A percentile compares a stretch with the other conserved stretches of the same genome.
Conservation (phyloP, 2,113 vertebrate genomes). For the Melanerpes aurifrons region DNA sequence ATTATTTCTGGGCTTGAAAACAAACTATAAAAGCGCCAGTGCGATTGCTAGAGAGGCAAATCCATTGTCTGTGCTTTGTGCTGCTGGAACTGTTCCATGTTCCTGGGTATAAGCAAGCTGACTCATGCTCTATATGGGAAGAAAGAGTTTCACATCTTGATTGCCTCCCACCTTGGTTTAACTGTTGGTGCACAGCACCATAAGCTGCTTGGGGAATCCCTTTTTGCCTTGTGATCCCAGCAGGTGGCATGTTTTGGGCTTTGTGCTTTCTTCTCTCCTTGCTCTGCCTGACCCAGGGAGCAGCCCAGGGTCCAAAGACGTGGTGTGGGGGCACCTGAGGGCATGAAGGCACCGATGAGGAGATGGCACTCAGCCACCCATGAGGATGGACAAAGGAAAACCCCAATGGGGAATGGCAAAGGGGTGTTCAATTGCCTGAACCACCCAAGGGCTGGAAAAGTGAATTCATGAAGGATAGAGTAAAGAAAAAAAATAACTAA, state of each 20-base stretch:
- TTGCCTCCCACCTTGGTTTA: not conserved
- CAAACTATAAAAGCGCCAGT: not conserved
- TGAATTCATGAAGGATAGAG: not conserved
- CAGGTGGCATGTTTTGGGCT: fast-evolving
- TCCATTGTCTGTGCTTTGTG: not conserved
- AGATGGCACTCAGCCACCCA: not conserved
- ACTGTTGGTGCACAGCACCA: not conserved
- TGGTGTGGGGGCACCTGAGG: fast-evolving
- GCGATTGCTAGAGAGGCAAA: not conserved
- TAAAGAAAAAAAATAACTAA: fast-evolving
- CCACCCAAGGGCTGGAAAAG: not conserved
- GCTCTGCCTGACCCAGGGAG: not conserved
- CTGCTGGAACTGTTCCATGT: not conserved
- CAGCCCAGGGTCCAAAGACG: fast-evolving
- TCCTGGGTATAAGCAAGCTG: not conserved
- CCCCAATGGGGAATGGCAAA: fast-evolving
- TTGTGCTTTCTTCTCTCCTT: not conserved
- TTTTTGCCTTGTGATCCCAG: not conserved
- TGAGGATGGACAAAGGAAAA: not conserved
- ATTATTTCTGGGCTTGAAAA: not conserved
- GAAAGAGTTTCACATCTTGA: not conserved
- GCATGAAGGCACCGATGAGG: not conserved
- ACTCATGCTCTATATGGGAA: not conserved
- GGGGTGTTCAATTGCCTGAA: not conserved
- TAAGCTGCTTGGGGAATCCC: not conserved